phyloP scores from a whole-genome alignment of 2,888 invertebrate genomes.

The Teinopalpus imperialis region DNA sequence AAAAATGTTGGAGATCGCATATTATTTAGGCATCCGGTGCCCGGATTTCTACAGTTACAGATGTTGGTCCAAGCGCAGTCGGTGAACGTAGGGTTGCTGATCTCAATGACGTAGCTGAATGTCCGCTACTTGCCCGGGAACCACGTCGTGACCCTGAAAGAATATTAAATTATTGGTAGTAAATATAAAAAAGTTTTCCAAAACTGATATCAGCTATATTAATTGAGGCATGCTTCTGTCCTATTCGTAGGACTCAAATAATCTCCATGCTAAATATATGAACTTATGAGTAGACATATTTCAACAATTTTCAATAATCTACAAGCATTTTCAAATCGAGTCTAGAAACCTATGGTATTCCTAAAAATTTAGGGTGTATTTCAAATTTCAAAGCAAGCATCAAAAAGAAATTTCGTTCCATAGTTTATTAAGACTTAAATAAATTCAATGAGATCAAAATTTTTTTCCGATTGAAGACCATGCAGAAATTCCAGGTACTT shows the following conservation, averaged over 20 bases:
- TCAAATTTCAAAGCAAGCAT: too few relatives aligned
- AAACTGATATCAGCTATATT: slow-evolving; percentile 7
- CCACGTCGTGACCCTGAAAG: slow-evolving; percentile 85
- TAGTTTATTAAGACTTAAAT: too few relatives aligned
- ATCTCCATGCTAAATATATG: slow-evolving; percentile 8
- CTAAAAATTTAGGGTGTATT: not conserved
- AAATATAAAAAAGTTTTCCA: not conserved
- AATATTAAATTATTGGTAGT: too few relatives aligned
- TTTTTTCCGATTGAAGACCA: not conserved
- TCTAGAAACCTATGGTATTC: not conserved
- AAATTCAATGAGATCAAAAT: too few relatives aligned
- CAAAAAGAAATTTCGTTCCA: too few relatives aligned
- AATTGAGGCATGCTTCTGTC: slow-evolving; percentile 10
- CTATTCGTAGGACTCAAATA: not conserved
- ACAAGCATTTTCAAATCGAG: slow-evolving; percentile 4
- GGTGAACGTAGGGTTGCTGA: slow-evolving; percentile 81
- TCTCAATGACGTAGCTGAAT: slow-evolving; percentile 87
- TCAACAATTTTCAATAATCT: not conserved
- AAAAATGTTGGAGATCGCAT: not conserved
- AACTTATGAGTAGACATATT: not conserved
- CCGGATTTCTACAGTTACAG: slow-evolving; percentile 89
- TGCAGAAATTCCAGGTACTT: not conserved
- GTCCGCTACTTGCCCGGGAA: slow-evolving; percentile 89
- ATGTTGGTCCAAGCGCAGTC: slow-evolving; percentile 68
- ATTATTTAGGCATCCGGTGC: slow-evolving; percentile 66